phyloP scores from a whole-genome alignment of 2,113 vertebrate genomes.

The Xiphophorus couchianus region DNA sequence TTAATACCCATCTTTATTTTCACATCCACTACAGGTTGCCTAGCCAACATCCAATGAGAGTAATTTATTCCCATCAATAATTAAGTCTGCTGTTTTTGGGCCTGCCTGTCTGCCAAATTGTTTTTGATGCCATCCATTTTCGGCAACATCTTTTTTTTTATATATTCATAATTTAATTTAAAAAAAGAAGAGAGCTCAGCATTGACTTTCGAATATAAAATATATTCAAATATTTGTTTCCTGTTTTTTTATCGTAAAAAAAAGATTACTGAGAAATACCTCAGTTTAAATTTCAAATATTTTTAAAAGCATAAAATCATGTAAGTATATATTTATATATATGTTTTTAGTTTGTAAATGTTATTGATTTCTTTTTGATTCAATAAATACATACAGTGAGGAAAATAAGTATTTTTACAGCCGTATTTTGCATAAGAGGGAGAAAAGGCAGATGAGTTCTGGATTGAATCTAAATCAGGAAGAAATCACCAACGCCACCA shows the following conservation, averaged over 20 bases:
- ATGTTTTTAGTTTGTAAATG: too few species aligned
- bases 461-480: conserved; percentile 54
- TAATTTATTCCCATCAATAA: conserved; percentile 70
- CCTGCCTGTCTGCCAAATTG: conserved; percentile 55
- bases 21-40: conserved; percentile 43
- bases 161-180: too few species aligned
- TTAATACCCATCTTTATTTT: conserved; percentile 59
- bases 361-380: too few species aligned
- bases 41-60: conserved; percentile 51
- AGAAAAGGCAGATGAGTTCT: conserved; percentile 39
- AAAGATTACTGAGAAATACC: too few species aligned
- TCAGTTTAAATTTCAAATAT: too few species aligned
- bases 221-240: too few species aligned
- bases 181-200: too few species aligned
- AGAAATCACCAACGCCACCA: conserved; percentile 22
- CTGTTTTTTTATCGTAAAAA: too few species aligned
- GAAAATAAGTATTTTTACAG: not conserved
- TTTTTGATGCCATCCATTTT: conserved; percentile 35
- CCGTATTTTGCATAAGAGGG: conserved; percentile 7
- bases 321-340: too few species aligned
- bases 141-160: not conserved
- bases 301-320: too few species aligned
- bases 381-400: too few species aligned
- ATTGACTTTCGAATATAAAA: too few species aligned
- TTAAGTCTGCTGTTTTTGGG: conserved; percentile 47